Conservation (phyloP, 2,113 vertebrate genomes). For the Dinomys branickii region DNA sequence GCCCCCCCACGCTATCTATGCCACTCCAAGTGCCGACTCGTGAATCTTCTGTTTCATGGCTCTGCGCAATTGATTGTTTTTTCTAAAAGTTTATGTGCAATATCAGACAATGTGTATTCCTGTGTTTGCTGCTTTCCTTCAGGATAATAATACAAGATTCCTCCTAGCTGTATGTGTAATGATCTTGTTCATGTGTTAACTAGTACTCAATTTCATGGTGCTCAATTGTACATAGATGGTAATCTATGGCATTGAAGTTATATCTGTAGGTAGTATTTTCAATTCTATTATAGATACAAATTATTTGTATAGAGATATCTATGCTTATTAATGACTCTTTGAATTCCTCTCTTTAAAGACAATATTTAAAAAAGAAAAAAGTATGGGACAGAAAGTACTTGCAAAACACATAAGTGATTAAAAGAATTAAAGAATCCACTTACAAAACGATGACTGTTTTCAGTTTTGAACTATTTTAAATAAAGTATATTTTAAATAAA, state of each 20-base stretch:
- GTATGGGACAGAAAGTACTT: no score
- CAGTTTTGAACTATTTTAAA: no score
- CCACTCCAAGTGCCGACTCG: fast-evolving
- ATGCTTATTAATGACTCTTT: background rate
- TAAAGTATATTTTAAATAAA: background rate
- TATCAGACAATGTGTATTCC: fast-evolving
- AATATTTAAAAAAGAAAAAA: no score
- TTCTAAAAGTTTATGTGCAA: background rate
- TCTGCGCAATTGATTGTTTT: background rate
- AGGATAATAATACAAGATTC: background rate
- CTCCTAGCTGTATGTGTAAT: background rate
- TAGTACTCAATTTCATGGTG: background rate
- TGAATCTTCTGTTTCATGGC: background rate
- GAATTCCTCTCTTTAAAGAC: no score
- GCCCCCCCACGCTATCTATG: no score
- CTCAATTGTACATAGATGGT: background rate
- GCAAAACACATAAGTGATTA: no score
- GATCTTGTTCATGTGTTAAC: background rate
- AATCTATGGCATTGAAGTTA: background rate
- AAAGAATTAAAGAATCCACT: no score
- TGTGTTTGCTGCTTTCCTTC: background rate
- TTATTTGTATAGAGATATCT: background rate
- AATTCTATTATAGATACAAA: background rate
- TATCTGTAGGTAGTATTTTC: background rate
- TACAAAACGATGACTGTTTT: no score